Evolutionary conservation across 2,888 invertebrate species (phyloP).

Genomic region (Trichopoda pennipes): DNA sequence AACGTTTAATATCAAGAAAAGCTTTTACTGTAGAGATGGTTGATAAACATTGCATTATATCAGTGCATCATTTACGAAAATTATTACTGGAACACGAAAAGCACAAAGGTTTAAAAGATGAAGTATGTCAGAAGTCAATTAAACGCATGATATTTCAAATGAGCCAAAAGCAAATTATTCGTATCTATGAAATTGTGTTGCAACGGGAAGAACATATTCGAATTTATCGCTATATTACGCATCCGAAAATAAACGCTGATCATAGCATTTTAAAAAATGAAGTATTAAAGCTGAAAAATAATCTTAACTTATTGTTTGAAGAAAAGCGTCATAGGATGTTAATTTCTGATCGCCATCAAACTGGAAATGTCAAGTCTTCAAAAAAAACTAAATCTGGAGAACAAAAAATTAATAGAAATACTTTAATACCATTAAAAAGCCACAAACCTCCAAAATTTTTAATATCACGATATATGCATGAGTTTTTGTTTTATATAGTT

Average conservation of each 20-base stretch:
- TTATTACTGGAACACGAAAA: constrained; percentile 83
- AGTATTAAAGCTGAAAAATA: constrained; percentile 75
- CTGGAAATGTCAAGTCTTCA: constrained; percentile 30
- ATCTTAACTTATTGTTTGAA: constrained; percentile 72
- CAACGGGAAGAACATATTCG: constrained; percentile 73
- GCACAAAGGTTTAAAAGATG: constrained; percentile 83
- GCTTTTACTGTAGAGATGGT: constrained; percentile 84
- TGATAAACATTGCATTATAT: constrained; percentile 83
- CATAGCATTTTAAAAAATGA: constrained; percentile 74
- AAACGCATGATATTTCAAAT: constrained; percentile 83
- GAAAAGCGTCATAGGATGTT: constrained; percentile 70
- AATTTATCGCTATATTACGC: constrained; percentile 75
- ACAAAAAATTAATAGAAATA: constrained; percentile 36
- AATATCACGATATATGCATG: constrained; percentile 85
- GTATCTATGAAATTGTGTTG: constrained; percentile 75
- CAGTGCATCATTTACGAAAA: constrained; percentile 82
- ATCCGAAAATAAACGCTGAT: constrained; percentile 75
- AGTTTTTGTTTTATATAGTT: constrained; percentile 86
- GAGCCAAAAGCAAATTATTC: constrained; percentile 76
- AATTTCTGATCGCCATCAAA: not conserved
- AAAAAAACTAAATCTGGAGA: constrained; percentile 62
- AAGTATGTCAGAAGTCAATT: constrained; percentile 83
- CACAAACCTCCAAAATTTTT: constrained; percentile 83
- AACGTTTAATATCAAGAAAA: constrained; percentile 82
- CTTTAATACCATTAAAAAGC: constrained; percentile 43